phyloP scores from a whole-genome alignment of 2,888 invertebrate species.

The Drosophila falleni region DNA sequence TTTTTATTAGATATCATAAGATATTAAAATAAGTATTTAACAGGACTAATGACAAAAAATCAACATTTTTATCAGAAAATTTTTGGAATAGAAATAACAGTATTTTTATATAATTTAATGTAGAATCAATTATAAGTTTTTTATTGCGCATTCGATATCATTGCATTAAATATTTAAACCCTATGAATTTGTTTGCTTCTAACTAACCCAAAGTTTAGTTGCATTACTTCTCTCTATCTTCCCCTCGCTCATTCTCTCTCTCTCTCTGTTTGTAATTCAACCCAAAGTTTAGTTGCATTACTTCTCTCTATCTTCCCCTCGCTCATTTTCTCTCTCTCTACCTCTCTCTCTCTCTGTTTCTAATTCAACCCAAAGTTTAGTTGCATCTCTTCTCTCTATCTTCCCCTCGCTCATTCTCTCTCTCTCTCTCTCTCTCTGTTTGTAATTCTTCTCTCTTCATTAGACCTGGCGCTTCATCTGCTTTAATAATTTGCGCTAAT shows the following conservation, averaged over 20 bases:
- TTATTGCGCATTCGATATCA: neutral
- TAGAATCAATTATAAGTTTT: neutral
- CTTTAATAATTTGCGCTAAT: conserved; percentile 64
- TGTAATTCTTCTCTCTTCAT: neutral
- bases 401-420: neutral
- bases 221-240: neutral
- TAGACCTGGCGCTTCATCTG: conserved; percentile 54
- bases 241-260: no score
- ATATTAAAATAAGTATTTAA: no score
- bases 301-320: neutral
- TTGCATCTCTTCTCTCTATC: neutral
- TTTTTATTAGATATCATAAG: no score
- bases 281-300: no score
- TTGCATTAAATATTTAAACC: neutral
- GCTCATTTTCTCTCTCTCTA: neutral
- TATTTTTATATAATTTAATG: neutral
- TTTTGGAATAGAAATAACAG: no score
- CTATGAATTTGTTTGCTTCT: no score
- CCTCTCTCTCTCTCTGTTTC: neutral
- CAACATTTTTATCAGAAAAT: no score
- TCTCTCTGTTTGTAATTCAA: neutral
- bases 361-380: no score
- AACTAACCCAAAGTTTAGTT: no score
- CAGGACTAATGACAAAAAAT: no score
- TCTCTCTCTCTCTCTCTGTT: neutral